Conservation (phyloP, 1,140 invertebrate species). For the Eufriesea mexicana region DNA sequence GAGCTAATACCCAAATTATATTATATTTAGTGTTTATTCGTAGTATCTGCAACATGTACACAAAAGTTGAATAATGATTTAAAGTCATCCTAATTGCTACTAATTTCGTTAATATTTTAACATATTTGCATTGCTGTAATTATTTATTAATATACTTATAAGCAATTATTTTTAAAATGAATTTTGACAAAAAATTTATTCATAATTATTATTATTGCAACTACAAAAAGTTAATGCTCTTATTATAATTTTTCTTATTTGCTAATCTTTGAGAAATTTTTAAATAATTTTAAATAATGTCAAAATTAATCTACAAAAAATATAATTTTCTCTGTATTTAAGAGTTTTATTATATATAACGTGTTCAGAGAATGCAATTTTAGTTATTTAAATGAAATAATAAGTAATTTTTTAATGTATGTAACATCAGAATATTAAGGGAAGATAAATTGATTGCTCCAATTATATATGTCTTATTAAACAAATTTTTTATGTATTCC, state of each 20-base stretch:
- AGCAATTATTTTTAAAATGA: background rate
- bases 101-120: background rate
- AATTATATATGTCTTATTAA: background rate
- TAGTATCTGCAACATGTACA: conserved; percentile 85
- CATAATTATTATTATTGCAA: background rate
- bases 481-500: conserved; percentile 11
- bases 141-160: conserved; percentile 21
- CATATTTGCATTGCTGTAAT: background rate
- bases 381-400: no score
- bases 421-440: background rate
- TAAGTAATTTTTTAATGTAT: no score
- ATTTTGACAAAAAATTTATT: background rate
- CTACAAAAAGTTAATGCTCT: background rate
- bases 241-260: background rate
- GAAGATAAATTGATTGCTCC: background rate
- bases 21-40: conserved; percentile 97
- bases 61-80: conserved; percentile 40
- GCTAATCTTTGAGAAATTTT: background rate
- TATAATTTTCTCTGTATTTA: no score
- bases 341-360: no score
- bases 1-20: conserved; percentile 94
- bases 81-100: background rate
- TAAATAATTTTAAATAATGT: no score
- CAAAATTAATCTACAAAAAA: no score
- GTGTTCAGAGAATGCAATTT: no score